Evolutionary conservation across 2,888 invertebrate genomes (phyloP).

Genomic region (Apodemia hepburni): DNA sequence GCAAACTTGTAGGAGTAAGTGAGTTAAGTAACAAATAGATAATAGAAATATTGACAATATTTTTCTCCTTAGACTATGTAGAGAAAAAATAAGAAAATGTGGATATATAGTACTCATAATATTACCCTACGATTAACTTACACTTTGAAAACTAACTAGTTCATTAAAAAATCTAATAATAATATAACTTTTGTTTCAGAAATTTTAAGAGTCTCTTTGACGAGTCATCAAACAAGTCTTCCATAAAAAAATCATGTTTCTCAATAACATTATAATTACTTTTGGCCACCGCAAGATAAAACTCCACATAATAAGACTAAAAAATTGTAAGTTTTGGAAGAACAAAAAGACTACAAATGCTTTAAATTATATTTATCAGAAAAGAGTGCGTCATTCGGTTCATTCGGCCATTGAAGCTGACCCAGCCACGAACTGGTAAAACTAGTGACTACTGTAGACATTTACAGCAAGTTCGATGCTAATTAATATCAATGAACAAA

Average conservation of each 20-base stretch:
- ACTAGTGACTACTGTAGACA: too few species aligned
- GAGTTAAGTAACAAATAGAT: neutral
- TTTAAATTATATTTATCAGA: too few species aligned
- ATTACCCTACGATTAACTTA: neutral
- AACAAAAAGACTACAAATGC: too few species aligned
- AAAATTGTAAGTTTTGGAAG: too few species aligned
- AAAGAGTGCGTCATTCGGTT: too few species aligned
- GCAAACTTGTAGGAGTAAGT: neutral
- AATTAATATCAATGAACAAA: too few species aligned
- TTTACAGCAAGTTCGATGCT: too few species aligned
- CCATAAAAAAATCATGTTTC: neutral
- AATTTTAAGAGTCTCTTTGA: constrained; percentile 12
- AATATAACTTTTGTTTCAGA: constrained; percentile 8
- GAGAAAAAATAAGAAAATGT: neutral
- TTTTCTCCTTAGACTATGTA: neutral
- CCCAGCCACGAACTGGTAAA: too few species aligned
- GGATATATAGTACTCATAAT: neutral
- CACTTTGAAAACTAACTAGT: neutral
- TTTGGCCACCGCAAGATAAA: neutral
- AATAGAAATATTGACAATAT: neutral
- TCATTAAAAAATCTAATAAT: constrained; percentile 13
- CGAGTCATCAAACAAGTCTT: constrained; percentile 14
- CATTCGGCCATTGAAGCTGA: too few species aligned
- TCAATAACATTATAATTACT: neutral
- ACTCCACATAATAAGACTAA: neutral